Base-by-base conservation (phyloP, 92 coral and sea anemone species). In the Phenganax stokvisi region DNA sequence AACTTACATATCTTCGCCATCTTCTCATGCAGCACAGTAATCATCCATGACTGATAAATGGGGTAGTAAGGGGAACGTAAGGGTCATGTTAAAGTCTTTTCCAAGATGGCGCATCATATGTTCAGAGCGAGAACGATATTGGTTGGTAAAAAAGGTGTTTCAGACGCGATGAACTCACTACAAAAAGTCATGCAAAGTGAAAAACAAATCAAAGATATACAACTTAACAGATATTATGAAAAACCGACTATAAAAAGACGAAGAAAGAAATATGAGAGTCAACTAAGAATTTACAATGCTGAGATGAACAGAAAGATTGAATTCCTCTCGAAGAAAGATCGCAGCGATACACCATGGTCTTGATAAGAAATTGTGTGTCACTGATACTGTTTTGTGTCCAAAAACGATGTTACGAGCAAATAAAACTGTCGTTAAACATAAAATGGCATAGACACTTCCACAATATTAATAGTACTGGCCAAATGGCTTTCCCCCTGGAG, bases 21-120 rank as follows among this genome's bases (percentile, higher is more conserved):
- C 25, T 20, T 20, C 25, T 20, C 47, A 2, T 37, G 47, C 47
- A 37, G 47, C 47, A 20, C 25, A 20, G 25, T 5, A 37, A 5
- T 37, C 5, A 37, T 2, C 47, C 47, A 37, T 37, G 47, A 2
- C 47, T 37, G 47, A 37, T 37, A 20, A 59, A 7, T 59, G 65
- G 25, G 25, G 65, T 59, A 59, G 25, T 7, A 59, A 59, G n/a
- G 65, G 25, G n/a, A 59, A 59, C 25, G 2, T 13, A 13, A 59
- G n/a, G 25, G 25, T 62, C 12, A 16, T 80, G 80, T 77, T 78
- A 51, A 69, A 27, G 13, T 17, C 62, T 25, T 17, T 74, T 74
- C 57, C 97, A 94, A 94, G 17, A 94, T 94, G 98, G 98, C 98
- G 90, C 97, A 94, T 57, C 92, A 90, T 82, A 75, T 89, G 44